Evolutionary conservation across 2,113 vertebrate species (phyloP).

Genomic region (Bos indicus): DNA sequence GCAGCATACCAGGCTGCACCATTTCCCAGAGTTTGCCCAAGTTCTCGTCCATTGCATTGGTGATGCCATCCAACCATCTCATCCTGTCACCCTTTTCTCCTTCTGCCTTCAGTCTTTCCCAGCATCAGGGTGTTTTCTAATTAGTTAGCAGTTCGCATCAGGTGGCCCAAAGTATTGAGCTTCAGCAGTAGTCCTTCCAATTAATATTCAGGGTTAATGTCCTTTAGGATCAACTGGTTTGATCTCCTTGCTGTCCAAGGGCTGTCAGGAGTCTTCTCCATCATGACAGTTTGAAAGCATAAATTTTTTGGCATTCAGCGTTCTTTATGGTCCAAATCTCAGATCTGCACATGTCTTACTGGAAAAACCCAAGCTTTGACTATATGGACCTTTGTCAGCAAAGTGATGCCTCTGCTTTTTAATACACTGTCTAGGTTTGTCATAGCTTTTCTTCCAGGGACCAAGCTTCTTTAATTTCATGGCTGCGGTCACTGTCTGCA

Average conservation of each 20-base stretch:
- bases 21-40: neutral
- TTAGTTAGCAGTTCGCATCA: neutral
- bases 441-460: neutral
- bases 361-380: neutral
- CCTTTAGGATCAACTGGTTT: neutral
- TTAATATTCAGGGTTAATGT: neutral
- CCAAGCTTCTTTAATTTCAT: neutral
- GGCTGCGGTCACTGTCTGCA: accelerated
- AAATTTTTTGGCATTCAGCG: neutral
- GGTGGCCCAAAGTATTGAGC: neutral
- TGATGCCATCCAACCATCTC: neutral
- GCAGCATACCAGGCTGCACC: neutral
- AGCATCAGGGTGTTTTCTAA: neutral
- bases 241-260: neutral
- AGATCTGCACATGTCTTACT: neutral
- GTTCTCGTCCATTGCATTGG: neutral
- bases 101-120: neutral
- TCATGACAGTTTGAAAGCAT: neutral
- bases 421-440: neutral
- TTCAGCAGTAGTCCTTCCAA: neutral
- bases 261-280: neutral
- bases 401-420: neutral
- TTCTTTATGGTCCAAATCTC: neutral
- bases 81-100: neutral
- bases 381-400: neutral